phyloP scores from a whole-genome alignment of 37 sponge, comb jelly and placozoan species.

The Agelas oroides region DNA sequence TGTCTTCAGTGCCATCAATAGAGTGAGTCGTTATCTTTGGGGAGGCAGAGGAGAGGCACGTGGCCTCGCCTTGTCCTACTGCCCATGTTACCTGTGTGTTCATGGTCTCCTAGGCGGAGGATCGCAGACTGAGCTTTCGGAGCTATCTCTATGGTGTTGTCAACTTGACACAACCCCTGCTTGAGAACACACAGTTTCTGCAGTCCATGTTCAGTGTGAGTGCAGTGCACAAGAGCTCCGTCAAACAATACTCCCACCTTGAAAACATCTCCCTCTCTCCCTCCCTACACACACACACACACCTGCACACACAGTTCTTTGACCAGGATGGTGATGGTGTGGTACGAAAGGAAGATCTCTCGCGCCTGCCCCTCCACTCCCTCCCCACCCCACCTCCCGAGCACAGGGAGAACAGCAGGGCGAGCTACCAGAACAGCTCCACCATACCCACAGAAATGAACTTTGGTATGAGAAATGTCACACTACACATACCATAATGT shows the following conservation, averaged over 20 bases:
- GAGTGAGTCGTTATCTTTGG: background rate
- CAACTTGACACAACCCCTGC: background rate
- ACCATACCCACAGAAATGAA: background rate
- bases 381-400: slow-evolving; percentile 1
- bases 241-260: background rate
- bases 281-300: background rate
- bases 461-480: background rate
- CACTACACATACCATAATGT: no score
- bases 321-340: slow-evolving; percentile 17
- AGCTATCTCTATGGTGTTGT: slow-evolving; percentile 35
- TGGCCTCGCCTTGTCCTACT: no score
- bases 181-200: slow-evolving; percentile 7
- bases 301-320: slow-evolving; percentile 21
- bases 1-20: slow-evolving; percentile 7
- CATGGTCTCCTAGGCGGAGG: background rate
- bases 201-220: slow-evolving; percentile 32
- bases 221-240: background rate
- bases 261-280: no score
- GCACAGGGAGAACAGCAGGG: background rate
- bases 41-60: no score
- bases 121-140: slow-evolving; percentile 18
- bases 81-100: no score
- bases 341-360: slow-evolving; percentile 14
- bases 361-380: background rate
- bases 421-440: background rate